phyloP scores from a whole-genome alignment of 2,888 invertebrate genomes.

The Xylota segnis region DNA sequence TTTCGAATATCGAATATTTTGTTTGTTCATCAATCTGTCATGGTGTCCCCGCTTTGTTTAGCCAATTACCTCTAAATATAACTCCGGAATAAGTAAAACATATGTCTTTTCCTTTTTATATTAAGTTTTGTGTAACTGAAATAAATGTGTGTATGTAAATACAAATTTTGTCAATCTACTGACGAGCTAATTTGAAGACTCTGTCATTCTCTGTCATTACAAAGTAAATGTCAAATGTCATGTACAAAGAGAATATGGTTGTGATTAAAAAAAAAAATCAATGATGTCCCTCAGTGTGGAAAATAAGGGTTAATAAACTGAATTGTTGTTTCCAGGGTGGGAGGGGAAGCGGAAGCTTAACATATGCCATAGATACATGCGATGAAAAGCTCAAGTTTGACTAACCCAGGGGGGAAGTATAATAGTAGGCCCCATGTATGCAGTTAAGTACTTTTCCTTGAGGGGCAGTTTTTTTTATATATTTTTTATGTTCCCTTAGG shows the following conservation, averaged over 20 bases:
- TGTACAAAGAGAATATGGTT: not conserved
- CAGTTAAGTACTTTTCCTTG: slow-evolving; percentile 2
- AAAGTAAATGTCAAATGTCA: slow-evolving; percentile 4
- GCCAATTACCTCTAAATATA: too few species aligned
- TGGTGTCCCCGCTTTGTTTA: too few species aligned
- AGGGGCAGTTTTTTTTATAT: not conserved
- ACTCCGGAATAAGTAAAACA: too few species aligned
- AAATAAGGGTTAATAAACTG: slow-evolving; percentile 48
- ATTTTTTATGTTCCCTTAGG: not conserved
- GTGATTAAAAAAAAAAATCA: slow-evolving; percentile 22
- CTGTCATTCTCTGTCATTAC: slow-evolving; percentile 5
- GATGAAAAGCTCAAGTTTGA: slow-evolving; percentile 21
- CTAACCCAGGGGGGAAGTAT: not conserved
- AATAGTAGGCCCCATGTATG: not conserved
- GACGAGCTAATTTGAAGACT: not conserved
- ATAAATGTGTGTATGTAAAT: not conserved
- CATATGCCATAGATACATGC: slow-evolving; percentile 26
- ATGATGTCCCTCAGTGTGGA: slow-evolving; percentile 2
- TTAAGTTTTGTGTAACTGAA: too few species aligned
- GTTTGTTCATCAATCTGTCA: too few species aligned
- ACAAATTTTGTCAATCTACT: not conserved
- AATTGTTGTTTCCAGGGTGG: slow-evolving; percentile 2
- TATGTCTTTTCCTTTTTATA: too few species aligned
- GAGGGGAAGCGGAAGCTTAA: not conserved
- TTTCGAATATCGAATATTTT: too few species aligned